Evolutionary conservation across 2,888 invertebrate species (phyloP).

Genomic region (Empis livida): DNA sequence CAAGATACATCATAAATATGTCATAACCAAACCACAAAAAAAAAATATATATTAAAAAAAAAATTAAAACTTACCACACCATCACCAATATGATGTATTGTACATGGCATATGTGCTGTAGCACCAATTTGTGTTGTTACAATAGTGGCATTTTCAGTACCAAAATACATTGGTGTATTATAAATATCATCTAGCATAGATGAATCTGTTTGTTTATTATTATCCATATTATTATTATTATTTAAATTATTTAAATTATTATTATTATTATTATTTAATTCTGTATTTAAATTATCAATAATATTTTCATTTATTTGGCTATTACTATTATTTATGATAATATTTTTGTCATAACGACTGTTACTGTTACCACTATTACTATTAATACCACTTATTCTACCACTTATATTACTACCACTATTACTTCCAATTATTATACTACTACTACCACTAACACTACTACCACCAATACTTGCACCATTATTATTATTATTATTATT

Average conservation of each 20-base stretch:
- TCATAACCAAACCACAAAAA: too few relatives aligned
- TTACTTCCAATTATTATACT: conserved; percentile 4
- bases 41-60: too few relatives aligned
- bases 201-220: background rate
- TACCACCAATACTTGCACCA: background rate
- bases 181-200: conserved; percentile 32
- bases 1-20: too few relatives aligned
- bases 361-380: background rate
- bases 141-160: conserved; percentile 68
- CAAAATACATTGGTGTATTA: conserved; percentile 60
- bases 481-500: background rate
- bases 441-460: conserved; percentile 1
- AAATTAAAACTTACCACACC: conserved; percentile 58
- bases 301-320: conserved; percentile 12
- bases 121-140: conserved; percentile 76
- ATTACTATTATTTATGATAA: conserved; percentile 1
- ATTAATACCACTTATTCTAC: conserved; percentile 10
- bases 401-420: conserved; percentile 9
- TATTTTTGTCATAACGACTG: background rate
- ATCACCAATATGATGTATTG: conserved; percentile 74
- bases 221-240: background rate
- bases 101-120: conserved; percentile 69
- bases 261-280: conserved; percentile 16
- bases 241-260: too few relatives aligned
- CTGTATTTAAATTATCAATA: conserved; percentile 13